A percentile compares a stretch with the other conserved stretches of the same genome.
Evolutionary conservation across 1,140 invertebrate species (phyloP).

Genomic region (Drosophila pectinifera): DNA sequence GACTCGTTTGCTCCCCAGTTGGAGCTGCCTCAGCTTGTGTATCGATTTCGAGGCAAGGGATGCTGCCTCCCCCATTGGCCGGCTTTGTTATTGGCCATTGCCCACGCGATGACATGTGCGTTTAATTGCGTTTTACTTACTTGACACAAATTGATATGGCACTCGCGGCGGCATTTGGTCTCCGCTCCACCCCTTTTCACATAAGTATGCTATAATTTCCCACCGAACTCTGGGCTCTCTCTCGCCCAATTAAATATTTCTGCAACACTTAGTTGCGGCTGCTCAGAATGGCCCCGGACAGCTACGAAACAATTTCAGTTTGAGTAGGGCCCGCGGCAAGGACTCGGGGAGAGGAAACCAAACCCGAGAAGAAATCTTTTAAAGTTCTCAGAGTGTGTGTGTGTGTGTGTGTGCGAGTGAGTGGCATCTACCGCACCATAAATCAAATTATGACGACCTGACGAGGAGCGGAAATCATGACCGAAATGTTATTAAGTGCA

Average conservation of each 20-base stretch:
- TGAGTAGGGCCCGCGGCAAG: background rate
- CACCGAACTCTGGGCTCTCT: conserved; percentile 20
- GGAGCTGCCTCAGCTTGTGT: conserved; percentile 33
- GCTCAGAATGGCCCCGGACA: background rate
- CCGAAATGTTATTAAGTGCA: conserved; percentile 74
- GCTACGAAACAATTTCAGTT: conserved; percentile 2
- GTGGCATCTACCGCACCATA: conserved; percentile 53
- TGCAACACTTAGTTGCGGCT: conserved; percentile 62
- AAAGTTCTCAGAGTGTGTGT: conserved; percentile 10
- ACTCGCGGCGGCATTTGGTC: conserved; percentile 17
- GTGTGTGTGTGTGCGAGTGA: background rate
- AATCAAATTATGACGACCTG: conserved; percentile 70
- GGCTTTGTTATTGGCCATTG: conserved; percentile 69
- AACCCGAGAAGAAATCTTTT: conserved; percentile 20
- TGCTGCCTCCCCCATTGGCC: conserved; percentile 19
- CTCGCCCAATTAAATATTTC: conserved; percentile 76
- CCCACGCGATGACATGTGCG: conserved; percentile 75
- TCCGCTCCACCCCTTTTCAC: conserved; percentile 27
- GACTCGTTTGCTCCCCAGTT: conserved; percentile 36
- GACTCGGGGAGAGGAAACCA: background rate
- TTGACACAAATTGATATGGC: conserved; percentile 81
- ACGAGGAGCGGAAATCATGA: conserved; percentile 40
- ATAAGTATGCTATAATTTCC: conserved; percentile 72
- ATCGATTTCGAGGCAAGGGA: conserved; percentile 60
- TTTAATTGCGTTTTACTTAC: conserved; percentile 82